A percentile compares a stretch with the other conserved stretches of the same genome.
Conservation (phyloP, 2,888 invertebrate genomes). For the Trissolcus brochymenae region DNA sequence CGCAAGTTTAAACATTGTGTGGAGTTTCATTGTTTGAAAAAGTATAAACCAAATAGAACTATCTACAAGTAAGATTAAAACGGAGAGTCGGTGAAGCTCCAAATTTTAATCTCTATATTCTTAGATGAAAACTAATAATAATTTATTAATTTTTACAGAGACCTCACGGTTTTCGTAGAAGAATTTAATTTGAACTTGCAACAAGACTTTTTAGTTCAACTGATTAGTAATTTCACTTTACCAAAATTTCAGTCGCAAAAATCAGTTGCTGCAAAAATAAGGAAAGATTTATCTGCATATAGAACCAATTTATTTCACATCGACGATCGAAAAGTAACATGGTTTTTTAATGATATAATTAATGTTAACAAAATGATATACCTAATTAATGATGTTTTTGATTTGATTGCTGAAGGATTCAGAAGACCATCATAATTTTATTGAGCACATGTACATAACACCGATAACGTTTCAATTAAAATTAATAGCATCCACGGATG, state of each 20-base stretch:
- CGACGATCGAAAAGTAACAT: slow-evolving; percentile 38
- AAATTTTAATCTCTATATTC: background rate
- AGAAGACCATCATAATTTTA: slow-evolving; percentile 17
- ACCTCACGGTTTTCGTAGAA: slow-evolving; percentile 65
- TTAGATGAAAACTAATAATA: background rate
- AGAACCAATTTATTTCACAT: slow-evolving; percentile 52
- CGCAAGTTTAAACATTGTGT: slow-evolving; percentile 68
- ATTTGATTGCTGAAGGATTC: slow-evolving; percentile 8
- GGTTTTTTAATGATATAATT: background rate
- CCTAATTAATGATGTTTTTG: background rate
- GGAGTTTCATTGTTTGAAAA: slow-evolving; percentile 69
- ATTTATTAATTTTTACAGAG: slow-evolving; percentile 60
- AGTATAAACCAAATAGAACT: slow-evolving; percentile 65
- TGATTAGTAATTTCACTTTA: slow-evolving; percentile 65
- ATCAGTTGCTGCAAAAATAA: slow-evolving; percentile 68
- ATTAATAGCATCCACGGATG: slow-evolving; percentile 75
- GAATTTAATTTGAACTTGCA: slow-evolving; percentile 69
- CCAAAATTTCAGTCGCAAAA: slow-evolving; percentile 67
- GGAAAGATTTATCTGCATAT: slow-evolving; percentile 68
- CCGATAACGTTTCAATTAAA: slow-evolving; percentile 81
- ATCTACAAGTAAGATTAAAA: slow-evolving; percentile 66
- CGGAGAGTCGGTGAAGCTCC: background rate
- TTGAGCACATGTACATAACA: slow-evolving; percentile 76
- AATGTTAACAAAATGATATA: no score
- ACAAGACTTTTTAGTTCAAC: slow-evolving; percentile 67